These are phyloP conservation scores for Alligator mississippiensis DNA, from an alignment of 2,113 vertebrate genomes.

Conservation along the genomic window DNA sequence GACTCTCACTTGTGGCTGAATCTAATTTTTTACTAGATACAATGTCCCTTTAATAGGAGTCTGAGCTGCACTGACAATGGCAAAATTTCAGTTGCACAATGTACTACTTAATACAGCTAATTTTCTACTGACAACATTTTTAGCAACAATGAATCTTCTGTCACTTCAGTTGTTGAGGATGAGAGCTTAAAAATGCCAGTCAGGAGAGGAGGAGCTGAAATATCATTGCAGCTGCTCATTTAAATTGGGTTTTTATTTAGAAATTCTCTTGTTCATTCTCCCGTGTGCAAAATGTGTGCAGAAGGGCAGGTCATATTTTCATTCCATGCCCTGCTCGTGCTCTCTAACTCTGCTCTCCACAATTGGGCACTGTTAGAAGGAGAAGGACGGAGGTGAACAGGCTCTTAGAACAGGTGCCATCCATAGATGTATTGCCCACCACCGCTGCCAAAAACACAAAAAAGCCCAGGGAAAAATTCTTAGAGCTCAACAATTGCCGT, in stretches of 20 bases:
- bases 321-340: neutral
- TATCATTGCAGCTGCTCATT: conserved; percentile 19
- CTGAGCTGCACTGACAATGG: conserved; percentile 59
- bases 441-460: no score
- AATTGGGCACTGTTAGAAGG: no score
- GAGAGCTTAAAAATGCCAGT: conserved; percentile 53
- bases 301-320: neutral
- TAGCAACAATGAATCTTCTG: conserved; percentile 69
- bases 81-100: conserved; percentile 59
- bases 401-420: no score
- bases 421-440: no score
- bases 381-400: no score
- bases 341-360: neutral
- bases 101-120: conserved; percentile 64
- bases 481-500: no score
- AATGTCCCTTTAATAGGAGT: conserved; percentile 59
- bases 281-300: neutral
- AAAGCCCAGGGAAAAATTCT: no score
- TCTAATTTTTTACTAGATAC: conserved; percentile 43
- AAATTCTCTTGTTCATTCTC: conserved; percentile 1
- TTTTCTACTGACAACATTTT: conserved; percentile 72
- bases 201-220: conserved; percentile 15
- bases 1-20: conserved; percentile 44
- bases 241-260: neutral
- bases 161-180: conserved; percentile 51